Percentiles rank a stretch among this genome's conserved stretches.
phyloP scores from a whole-genome alignment of 1,140 invertebrate genomes.

The Oreohelix idahoensis region DNA sequence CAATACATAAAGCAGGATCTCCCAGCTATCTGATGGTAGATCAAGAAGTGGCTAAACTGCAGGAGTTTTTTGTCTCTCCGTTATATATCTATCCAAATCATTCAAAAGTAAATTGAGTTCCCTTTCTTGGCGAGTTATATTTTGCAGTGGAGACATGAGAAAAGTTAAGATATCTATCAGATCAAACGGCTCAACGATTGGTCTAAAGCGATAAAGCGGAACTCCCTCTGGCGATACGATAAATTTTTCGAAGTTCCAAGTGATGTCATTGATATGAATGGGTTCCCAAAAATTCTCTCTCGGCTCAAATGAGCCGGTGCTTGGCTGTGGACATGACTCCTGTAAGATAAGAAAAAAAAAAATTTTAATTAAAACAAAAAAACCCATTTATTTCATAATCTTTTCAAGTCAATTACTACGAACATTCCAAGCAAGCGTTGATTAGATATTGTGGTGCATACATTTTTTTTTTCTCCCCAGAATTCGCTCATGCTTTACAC shows the following conservation, averaged over 20 bases:
- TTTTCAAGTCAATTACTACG: too few relatives aligned
- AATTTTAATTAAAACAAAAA: too few relatives aligned
- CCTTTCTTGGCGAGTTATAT: neutral
- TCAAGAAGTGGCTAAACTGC: too few relatives aligned
- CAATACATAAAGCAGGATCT: too few relatives aligned
- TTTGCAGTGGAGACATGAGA: neutral
- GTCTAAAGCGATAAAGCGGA: constrained; percentile 49
- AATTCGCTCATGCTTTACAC: too few relatives aligned
- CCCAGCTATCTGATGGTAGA: too few relatives aligned
- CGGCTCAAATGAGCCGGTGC: constrained; percentile 48
- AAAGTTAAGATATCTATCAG: constrained; percentile 25
- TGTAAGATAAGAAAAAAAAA: constrained; percentile 14
- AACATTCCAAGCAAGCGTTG: too few relatives aligned
- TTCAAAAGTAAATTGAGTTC: neutral
- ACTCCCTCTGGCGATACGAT: constrained; percentile 73
- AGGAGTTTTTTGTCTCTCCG: neutral
- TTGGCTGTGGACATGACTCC: constrained; percentile 51
- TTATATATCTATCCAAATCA: neutral
- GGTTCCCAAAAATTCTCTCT: constrained; percentile 62
- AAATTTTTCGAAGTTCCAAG: constrained; percentile 79
- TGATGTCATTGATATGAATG: constrained; percentile 73
- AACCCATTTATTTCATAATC: too few relatives aligned
- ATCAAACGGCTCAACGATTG: constrained; percentile 51
- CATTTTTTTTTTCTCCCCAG: too few relatives aligned
- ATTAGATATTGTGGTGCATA: too few relatives aligned